Evolutionary conservation across 2,888 invertebrate species (phyloP).

Genomic region (Erpobdella octoculata): DNA sequence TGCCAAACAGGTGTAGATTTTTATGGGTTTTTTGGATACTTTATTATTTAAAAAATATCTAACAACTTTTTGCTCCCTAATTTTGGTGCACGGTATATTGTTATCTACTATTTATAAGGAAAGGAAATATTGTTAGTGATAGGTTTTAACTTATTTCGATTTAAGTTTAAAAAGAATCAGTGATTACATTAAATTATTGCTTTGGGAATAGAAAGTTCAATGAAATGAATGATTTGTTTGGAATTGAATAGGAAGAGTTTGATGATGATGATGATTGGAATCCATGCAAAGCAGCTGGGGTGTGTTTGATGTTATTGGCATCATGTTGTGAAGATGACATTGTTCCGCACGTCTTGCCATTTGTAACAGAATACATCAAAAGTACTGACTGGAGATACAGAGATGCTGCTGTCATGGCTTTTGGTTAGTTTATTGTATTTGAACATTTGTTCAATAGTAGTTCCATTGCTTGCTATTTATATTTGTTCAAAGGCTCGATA

Average conservation of each 20-base stretch:
- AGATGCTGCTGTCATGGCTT: conserved; percentile 97
- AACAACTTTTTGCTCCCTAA: neutral
- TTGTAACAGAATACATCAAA: conserved; percentile 87
- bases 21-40: neutral
- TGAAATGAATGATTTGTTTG: conserved; percentile 8
- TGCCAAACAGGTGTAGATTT: conserved; percentile 67
- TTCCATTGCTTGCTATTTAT: too few species aligned
- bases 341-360: conserved; percentile 88
- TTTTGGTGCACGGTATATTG: neutral
- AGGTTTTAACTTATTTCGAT: too few species aligned
- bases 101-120: neutral
- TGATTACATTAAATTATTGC: neutral
- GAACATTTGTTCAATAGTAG: neutral
- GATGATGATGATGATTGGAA: conserved; percentile 99
- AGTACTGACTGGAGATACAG: conserved; percentile 76
- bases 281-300: conserved; percentile 96
- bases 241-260: conserved; percentile 60
- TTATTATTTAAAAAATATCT: neutral
- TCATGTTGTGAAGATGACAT: conserved; percentile 95
- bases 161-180: too few species aligned
- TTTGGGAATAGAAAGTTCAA: neutral
- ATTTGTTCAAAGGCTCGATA: conserved; percentile 63
- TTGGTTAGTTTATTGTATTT: conserved; percentile 59
- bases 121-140: too few species aligned
- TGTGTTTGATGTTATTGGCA: conserved; percentile 92